Evolutionary conservation across 2,888 invertebrate species (phyloP).

Genomic region (Andricus quercusramuli): DNA sequence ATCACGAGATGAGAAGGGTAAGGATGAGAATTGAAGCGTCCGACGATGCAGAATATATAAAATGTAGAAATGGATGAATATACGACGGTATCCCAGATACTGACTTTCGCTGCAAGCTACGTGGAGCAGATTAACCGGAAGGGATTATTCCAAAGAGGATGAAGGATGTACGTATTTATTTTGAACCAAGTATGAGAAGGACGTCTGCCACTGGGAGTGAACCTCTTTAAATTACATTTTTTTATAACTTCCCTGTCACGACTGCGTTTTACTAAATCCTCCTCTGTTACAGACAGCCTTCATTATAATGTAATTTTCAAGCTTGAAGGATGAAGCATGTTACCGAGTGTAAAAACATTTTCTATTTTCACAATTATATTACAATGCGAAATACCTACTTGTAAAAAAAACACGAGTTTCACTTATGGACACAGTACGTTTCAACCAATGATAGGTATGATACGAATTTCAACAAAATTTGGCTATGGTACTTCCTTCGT

Average conservation of each 20-base stretch:
- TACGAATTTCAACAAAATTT: too few relatives aligned
- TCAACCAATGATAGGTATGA: too few relatives aligned
- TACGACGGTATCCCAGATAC: not conserved
- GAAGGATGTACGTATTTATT: constrained; percentile 65
- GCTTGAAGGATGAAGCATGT: not conserved
- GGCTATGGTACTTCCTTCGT: too few relatives aligned
- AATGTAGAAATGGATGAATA: not conserved
- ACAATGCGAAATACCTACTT: too few relatives aligned
- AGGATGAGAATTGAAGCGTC: constrained; percentile 2
- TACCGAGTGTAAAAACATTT: not conserved
- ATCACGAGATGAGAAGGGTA: not conserved
- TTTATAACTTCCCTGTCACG: constrained; percentile 34
- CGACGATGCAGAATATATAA: not conserved
- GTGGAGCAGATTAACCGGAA: constrained; percentile 73
- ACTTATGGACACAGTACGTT: too few relatives aligned
- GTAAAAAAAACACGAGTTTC: too few relatives aligned
- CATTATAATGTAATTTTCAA: not conserved
- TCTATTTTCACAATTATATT: too few relatives aligned
- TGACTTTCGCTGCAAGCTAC: constrained; percentile 61
- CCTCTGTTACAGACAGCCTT: not conserved
- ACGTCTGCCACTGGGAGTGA: constrained; percentile 50
- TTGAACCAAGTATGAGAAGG: constrained; percentile 49
- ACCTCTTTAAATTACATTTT: constrained; percentile 62
- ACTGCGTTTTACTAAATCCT: constrained; percentile 38
- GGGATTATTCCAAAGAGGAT: constrained; percentile 69